A percentile compares a stretch with the other conserved stretches of the same genome.
Conservation (phyloP, 2,113 vertebrate species). For the Acrocephalus kingi region DNA sequence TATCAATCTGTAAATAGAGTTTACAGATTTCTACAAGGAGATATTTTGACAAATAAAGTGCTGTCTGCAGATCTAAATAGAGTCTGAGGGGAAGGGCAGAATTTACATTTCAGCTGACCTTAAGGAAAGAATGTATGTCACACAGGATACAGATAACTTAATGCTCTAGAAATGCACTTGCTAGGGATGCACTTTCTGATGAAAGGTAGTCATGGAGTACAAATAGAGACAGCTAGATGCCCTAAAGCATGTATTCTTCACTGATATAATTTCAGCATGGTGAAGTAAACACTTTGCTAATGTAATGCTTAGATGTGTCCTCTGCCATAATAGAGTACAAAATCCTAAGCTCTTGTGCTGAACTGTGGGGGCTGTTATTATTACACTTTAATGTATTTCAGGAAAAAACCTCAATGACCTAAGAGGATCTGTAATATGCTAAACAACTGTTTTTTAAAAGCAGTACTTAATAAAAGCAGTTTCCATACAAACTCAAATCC, state of each 20-base stretch:
- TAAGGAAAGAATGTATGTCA: not conserved
- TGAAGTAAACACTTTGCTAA: not conserved
- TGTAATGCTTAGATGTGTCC: not conserved
- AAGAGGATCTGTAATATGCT: not conserved
- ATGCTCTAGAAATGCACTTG: not conserved
- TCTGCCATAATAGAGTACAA: not conserved
- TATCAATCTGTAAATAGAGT: not conserved
- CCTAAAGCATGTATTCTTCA: not conserved
- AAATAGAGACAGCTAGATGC: not conserved
- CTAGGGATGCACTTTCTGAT: not conserved
- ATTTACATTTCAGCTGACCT: not conserved
- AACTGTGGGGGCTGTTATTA: not conserved
- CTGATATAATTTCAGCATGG: not conserved
- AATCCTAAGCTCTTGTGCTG: not conserved
- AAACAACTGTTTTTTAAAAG: not conserved
- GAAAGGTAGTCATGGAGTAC: not conserved
- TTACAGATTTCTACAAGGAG: not conserved
- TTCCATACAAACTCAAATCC: conserved; percentile 39
- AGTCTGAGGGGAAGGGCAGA: not conserved
- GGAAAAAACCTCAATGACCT: not conserved
- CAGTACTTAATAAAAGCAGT: not conserved
- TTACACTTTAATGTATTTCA: not conserved
- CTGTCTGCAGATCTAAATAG: not conserved
- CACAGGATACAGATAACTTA: not conserved
- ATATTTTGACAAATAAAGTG: not conserved